Percentiles rank a stretch among this genome's conserved stretches.
phyloP scores from a whole-genome alignment of 2,888 invertebrate genomes.

The Drosophila rubida region DNA sequence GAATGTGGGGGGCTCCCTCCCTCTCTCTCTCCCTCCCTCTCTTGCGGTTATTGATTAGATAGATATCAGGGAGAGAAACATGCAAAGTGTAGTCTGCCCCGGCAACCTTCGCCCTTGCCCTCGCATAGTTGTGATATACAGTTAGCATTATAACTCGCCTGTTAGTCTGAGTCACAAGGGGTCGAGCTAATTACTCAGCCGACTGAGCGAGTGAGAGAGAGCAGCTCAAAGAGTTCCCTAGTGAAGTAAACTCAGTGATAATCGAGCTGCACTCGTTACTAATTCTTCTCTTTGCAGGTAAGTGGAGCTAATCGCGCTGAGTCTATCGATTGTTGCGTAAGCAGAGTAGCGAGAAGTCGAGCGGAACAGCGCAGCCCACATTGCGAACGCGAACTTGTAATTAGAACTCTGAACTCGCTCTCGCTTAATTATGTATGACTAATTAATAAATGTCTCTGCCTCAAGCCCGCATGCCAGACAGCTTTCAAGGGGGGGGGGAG shows the following conservation, averaged over 20 bases:
- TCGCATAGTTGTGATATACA: slow-evolving; percentile 30
- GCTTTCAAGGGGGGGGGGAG: no score
- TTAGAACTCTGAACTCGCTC: slow-evolving; percentile 16
- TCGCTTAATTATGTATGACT: slow-evolving; percentile 43
- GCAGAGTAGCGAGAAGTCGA: slow-evolving; percentile 19
- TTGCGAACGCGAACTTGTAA: slow-evolving; percentile 36
- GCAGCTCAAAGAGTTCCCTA: not conserved
- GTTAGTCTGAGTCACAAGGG: slow-evolving; percentile 37
- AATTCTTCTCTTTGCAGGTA: slow-evolving; percentile 36
- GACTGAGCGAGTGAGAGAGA: not conserved
- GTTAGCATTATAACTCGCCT: slow-evolving; percentile 53
- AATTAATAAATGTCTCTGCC: slow-evolving; percentile 37
- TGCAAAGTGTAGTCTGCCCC: slow-evolving; percentile 18
- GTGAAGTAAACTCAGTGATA: not conserved
- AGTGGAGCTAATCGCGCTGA: slow-evolving; percentile 13
- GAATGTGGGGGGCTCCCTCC: not conserved
- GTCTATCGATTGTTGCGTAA: slow-evolving; percentile 46
- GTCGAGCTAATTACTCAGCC: slow-evolving; percentile 44
- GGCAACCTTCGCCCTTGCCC: slow-evolving; percentile 7
- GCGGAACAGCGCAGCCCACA: slow-evolving; percentile 12
- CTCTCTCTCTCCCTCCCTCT: not conserved
- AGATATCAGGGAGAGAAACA: slow-evolving; percentile 46
- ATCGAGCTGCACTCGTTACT: not conserved
- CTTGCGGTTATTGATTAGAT: slow-evolving; percentile 76
- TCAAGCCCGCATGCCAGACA: slow-evolving; percentile 36